phyloP scores from a whole-genome alignment of 2,113 vertebrate genomes.

The Eulemur macaco region DNA sequence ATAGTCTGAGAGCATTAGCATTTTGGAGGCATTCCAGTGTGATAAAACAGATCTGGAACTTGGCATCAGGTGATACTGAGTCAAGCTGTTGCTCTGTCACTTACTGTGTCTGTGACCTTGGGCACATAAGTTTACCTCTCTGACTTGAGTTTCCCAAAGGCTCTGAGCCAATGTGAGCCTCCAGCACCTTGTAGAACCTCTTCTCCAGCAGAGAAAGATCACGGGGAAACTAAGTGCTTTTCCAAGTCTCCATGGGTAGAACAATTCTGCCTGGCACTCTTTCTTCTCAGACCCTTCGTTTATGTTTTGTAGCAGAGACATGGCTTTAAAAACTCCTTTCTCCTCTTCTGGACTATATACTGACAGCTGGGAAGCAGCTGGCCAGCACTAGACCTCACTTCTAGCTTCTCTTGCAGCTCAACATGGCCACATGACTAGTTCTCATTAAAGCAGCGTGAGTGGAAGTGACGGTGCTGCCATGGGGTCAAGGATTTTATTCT shows the following conservation, averaged over 20 bases:
- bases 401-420: neutral
- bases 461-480: rapidly evolving
- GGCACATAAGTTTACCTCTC: neutral
- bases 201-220: neutral
- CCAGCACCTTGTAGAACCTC: neutral
- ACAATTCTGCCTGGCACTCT: neutral
- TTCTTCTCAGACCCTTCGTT: neutral
- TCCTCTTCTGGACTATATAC: neutral
- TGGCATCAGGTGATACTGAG: neutral
- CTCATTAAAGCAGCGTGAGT: neutral
- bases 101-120: neutral
- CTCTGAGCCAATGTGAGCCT: neutral
- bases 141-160: neutral
- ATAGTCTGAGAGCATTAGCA: neutral
- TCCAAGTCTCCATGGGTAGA: neutral
- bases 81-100: neutral
- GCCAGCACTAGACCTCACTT: neutral
- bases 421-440: neutral
- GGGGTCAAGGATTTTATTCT: neutral
- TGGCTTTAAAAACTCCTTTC: neutral
- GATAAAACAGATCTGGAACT: neutral
- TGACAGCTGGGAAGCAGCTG: neutral
- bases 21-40: neutral
- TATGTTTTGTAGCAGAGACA: neutral
- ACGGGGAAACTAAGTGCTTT: neutral